phyloP scores from a whole-genome alignment of 2,888 invertebrate species.

The Xylota segnis region DNA sequence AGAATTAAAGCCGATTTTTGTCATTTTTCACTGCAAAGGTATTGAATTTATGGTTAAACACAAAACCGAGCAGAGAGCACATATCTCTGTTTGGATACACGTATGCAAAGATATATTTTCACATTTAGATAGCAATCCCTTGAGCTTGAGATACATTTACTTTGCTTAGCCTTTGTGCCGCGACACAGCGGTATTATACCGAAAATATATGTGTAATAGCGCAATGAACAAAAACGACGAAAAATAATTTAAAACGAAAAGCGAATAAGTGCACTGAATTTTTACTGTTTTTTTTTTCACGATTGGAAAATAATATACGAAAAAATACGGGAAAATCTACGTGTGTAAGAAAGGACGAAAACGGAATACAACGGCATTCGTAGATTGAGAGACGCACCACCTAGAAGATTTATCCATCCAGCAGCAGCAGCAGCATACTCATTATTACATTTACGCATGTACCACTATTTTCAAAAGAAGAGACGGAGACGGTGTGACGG shows the following conservation, averaged over 20 bases:
- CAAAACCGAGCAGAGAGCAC: constrained; percentile 18
- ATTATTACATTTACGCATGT: constrained; percentile 77
- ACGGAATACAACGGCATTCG: constrained; percentile 79
- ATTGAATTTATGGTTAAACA: constrained; percentile 25
- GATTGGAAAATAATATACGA: constrained; percentile 62
- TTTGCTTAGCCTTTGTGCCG: constrained; percentile 37
- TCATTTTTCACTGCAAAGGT: constrained; percentile 36
- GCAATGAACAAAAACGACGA: constrained; percentile 11
- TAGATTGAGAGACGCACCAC: constrained; percentile 79
- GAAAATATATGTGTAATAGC: constrained; percentile 24
- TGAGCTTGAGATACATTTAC: constrained; percentile 50
- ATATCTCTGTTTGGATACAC: constrained; percentile 53
- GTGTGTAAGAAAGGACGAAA: constrained; percentile 79
- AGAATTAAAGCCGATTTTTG: constrained; percentile 27
- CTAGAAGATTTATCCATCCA: constrained; percentile 77
- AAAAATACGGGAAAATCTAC: constrained; percentile 77
- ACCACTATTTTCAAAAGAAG: constrained; percentile 74
- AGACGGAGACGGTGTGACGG: constrained; percentile 67
- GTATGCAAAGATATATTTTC: constrained; percentile 41
- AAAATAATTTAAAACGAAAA: background rate
- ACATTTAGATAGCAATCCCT: constrained; percentile 46
- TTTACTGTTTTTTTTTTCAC: constrained; percentile 55
- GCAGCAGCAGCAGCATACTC: constrained; percentile 74
- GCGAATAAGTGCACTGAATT: constrained; percentile 27
- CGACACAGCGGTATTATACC: constrained; percentile 57